Evolutionary conservation across 2,888 invertebrate species (phyloP), one percentile per base, ranked within the genome.

Genomic region (Plemyria rubiginata): DNA sequence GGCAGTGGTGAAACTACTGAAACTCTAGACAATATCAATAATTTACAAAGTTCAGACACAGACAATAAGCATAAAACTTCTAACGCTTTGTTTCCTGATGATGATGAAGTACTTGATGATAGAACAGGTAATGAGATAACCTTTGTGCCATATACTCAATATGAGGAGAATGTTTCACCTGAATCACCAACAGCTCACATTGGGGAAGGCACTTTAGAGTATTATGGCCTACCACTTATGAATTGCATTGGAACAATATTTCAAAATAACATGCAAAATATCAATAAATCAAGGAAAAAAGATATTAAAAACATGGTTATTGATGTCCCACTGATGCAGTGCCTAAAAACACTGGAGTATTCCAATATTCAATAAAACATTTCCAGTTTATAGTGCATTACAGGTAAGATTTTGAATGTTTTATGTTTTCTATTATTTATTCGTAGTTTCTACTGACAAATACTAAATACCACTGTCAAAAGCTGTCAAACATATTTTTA

Each of bases 191-290:
- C 49, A 2, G 54, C 60, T 8, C 54, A 60, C n/a, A 40, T 22
- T 0, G 48, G 22, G 2, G 60, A 48, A 13, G 48, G 48, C 16
- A 49, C 41, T 13, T 13, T 36, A 0, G 60, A 54, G 29, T 60
- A n/a, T n/a, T n/a, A 49, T n/a, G 60, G 53, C 11, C 41, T 60
- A n/a, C 60, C 60, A n/a, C 54, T 60, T n/a, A 49, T 60, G 48
- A 60, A 60, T 16, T 54, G 54, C 41, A 49, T 41, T 9, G 60
- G 49, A 11, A 60, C 49, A 7, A 29, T 59, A 13, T 54, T 54
- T 11, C 60, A 54, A 16, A 41, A 22, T 3, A 43, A 49, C 4
- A 54, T 49, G 6, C 16, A 48, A 15, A 15, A 48, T 16, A 43
- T 11, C 3, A n/a, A 0, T 3, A 48, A 32, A 36, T 15, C 57